Percentiles rank a stretch among this genome's conserved stretches.
These are phyloP conservation scores for Watsonalla binaria DNA, from an alignment of 2,888 invertebrate genomes.

Conservation along the genomic window DNA sequence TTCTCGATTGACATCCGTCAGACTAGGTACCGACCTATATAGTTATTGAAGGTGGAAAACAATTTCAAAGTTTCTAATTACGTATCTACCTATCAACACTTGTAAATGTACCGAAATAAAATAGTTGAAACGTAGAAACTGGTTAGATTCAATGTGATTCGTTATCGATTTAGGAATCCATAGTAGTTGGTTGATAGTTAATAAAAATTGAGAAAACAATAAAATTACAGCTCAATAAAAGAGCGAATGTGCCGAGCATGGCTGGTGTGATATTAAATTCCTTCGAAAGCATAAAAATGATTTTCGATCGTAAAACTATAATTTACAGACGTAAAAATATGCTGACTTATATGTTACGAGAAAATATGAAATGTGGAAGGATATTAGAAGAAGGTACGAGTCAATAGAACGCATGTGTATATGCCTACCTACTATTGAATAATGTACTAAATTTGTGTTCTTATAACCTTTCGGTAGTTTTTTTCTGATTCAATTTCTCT, in stretches of 20 bases:
- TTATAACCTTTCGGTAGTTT: too few relatives aligned
- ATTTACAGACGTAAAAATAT: constrained; percentile 79
- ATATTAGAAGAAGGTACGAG: constrained; percentile 24
- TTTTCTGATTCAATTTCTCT: too few relatives aligned
- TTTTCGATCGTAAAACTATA: constrained; percentile 79
- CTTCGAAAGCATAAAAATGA: constrained; percentile 78
- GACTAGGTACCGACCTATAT: too few relatives aligned
- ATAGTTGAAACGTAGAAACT: constrained; percentile 4
- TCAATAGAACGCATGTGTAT: not conserved
- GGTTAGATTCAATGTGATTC: constrained; percentile 29
- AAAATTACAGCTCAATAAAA: constrained; percentile 78
- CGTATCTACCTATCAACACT: too few relatives aligned
- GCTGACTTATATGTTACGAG: constrained; percentile 69
- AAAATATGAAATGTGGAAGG: constrained; percentile 38
- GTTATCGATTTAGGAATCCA: constrained; percentile 45
- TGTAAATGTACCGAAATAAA: not conserved
- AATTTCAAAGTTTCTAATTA: too few relatives aligned
- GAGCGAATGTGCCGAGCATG: constrained; percentile 72
- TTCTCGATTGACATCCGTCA: too few relatives aligned
- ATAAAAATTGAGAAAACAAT: constrained; percentile 79
- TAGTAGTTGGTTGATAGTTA: constrained; percentile 75
- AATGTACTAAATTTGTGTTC: too few relatives aligned
- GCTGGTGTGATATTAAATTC: constrained; percentile 78
- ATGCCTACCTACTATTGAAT: too few relatives aligned
- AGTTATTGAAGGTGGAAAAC: too few relatives aligned